Base-by-base conservation (phyloP, 2,888 invertebrate genomes). In the Mimachlamys varia region DNA sequence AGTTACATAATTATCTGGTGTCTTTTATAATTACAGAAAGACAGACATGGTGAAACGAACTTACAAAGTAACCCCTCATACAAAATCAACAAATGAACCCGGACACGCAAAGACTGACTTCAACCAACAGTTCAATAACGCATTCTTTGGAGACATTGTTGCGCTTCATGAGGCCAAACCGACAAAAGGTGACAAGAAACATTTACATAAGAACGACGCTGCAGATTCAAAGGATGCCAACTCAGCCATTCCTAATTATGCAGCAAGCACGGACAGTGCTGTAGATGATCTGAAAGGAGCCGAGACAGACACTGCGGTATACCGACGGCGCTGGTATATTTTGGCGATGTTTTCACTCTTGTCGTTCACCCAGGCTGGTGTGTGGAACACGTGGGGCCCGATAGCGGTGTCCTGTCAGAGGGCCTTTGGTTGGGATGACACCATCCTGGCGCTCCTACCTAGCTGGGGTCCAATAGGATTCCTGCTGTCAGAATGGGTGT, bases 301-400 rank as follows among this genome's bases (percentile, higher is more conserved):
- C 76, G 76, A 27, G 27, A 27, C 27, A 33, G 27, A 76, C 3
- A 76, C 33, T 33, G 76, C 7, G 33, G 76, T 90, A 7, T 90
- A 90, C 27, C 38, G 38, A 22, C 90, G 88, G 3, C 89, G 91
- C 4, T 91, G 91, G 91, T 91, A 91, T 49, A 91, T 91, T 49
- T 58, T 91, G 89, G 38, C 27, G 4, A 44, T 87, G 22, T 91
- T 88, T 88, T 87, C 88, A 17, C 88, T 89, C 22, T 3, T 44
- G n/a, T 37, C 89, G 17, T 37, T 89, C 7, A 62, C 58, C 33
- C 88, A 91, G 87, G 89, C 55, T 19, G 50, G 38, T 5, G n/a
- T 91, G 12, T 91, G 88, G 87, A 91, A 91, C 19, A 89, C 89
- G 13, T 91, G 89, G 89, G 91, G 91, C 4, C 91, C 91, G 12